Evolutionary conservation across 2,888 invertebrate genomes (phyloP).

Genomic region (Calameuta filiformis): DNA sequence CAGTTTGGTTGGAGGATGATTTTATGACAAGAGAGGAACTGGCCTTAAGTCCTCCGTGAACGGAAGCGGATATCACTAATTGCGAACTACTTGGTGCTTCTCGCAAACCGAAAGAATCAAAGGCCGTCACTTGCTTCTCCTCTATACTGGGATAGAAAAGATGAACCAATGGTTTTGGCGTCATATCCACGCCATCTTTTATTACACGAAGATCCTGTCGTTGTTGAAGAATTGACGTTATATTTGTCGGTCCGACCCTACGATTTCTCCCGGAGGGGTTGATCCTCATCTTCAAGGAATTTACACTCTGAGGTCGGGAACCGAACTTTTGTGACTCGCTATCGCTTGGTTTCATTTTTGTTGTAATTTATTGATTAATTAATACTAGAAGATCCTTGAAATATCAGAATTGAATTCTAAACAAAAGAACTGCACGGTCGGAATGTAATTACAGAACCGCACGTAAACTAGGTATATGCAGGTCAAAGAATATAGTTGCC

Average conservation of each 20-base stretch:
- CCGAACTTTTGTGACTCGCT: background rate
- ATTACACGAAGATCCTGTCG: constrained; percentile 38
- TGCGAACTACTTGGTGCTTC: constrained; percentile 23
- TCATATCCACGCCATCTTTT: constrained; percentile 62
- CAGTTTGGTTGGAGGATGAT: constrained; percentile 26
- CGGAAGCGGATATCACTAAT: constrained; percentile 13
- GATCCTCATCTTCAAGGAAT: constrained; percentile 17
- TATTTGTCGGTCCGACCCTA: constrained; percentile 7
- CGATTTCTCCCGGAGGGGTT: constrained; percentile 17
- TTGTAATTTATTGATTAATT: background rate
- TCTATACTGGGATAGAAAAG: constrained; percentile 51
- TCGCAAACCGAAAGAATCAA: constrained; percentile 28
- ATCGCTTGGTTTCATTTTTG: constrained; percentile 1
- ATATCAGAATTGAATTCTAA: background rate
- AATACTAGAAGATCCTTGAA: background rate
- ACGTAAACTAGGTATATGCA: background rate
- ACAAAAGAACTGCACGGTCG: background rate
- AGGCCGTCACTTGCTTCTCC: constrained; percentile 49
- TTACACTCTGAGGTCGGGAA: constrained; percentile 15
- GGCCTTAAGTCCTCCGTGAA: constrained; percentile 7
- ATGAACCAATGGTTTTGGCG: constrained; percentile 64
- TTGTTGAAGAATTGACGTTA: constrained; percentile 32
- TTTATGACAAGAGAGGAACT: constrained; percentile 24
- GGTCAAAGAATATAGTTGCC: no score
- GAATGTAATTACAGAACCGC: background rate